Conservation (phyloP, 2,797 vertebrate species). For the Acrossocheilus fasciatus region DNA sequence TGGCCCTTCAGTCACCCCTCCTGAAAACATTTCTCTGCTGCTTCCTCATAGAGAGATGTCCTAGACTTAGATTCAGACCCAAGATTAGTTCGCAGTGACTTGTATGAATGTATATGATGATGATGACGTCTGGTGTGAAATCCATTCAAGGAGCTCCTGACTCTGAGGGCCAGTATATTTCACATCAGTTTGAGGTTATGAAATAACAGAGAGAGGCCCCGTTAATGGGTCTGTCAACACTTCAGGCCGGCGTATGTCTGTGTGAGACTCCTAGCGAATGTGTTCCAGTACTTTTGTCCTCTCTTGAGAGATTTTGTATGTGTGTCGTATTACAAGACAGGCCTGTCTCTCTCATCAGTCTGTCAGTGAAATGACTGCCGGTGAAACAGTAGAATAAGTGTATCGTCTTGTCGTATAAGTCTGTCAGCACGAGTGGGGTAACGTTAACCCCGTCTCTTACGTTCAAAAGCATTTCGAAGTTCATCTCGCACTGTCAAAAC, state of each 20-base stretch:
- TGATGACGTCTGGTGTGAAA: constrained; percentile 14
- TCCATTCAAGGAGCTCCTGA: constrained; percentile 6
- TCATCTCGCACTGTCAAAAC: constrained; percentile 76
- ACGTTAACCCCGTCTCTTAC: constrained; percentile 63
- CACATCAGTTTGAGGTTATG: constrained; percentile 67
- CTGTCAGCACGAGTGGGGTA: constrained; percentile 73
- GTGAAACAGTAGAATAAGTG: constrained; percentile 79
- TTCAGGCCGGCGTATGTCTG: constrained; percentile 57
- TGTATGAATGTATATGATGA: constrained; percentile 1
- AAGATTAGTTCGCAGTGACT: not conserved
- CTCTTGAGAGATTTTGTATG: constrained; percentile 40
- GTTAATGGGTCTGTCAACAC: constrained; percentile 79
- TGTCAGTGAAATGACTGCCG: constrained; percentile 73
- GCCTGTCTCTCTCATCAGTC: constrained; percentile 68
- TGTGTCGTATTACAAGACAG: constrained; percentile 54
- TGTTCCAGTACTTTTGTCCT: constrained; percentile 26
- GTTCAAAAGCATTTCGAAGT: constrained; percentile 72
- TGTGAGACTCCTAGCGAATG: constrained; percentile 43
- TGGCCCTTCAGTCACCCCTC: constrained; percentile 69
- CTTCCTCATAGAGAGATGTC: not conserved
- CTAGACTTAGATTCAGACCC: not conserved
- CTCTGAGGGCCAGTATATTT: constrained; percentile 66
- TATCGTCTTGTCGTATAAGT: constrained; percentile 63
- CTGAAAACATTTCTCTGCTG: constrained; percentile 13
- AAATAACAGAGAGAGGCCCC: constrained; percentile 71